A percentile compares a stretch with the other conserved stretches of the same genome.
Evolutionary conservation across 1,140 invertebrate species (phyloP).

Genomic region (Tribolium castaneum): DNA sequence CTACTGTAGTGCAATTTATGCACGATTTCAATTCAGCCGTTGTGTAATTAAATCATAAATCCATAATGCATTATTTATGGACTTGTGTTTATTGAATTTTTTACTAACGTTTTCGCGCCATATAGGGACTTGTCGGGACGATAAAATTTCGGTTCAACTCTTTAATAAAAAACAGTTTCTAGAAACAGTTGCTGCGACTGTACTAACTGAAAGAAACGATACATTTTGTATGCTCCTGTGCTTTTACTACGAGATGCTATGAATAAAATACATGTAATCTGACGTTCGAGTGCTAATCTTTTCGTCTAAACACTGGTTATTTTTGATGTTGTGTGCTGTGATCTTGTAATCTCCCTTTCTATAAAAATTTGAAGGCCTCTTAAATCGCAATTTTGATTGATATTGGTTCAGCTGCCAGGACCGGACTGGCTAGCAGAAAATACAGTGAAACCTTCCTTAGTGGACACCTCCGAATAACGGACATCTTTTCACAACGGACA

Average conservation of each 20-base stretch:
- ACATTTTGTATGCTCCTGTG: background rate
- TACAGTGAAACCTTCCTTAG: too few relatives aligned
- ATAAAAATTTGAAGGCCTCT: background rate
- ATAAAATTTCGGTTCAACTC: background rate
- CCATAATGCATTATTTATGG: background rate
- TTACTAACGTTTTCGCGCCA: background rate
- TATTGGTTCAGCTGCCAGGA: too few relatives aligned
- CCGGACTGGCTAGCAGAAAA: too few relatives aligned
- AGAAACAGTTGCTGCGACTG: background rate
- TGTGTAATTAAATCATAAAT: background rate
- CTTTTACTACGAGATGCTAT: background rate
- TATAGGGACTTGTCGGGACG: background rate
- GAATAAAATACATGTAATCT: background rate
- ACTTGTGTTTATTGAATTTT: background rate
- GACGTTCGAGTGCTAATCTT: background rate
- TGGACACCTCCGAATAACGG: too few relatives aligned
- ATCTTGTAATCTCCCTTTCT: background rate
- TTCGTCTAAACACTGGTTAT: background rate
- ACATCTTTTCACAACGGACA: too few relatives aligned
- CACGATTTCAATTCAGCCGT: background rate
- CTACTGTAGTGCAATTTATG: background rate
- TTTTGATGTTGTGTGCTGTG: background rate
- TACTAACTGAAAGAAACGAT: background rate
- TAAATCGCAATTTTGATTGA: background rate
- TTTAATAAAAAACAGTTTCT: background rate